Conservation (phyloP, 2,113 vertebrate species). For the Dasyornis broadbenti region DNA sequence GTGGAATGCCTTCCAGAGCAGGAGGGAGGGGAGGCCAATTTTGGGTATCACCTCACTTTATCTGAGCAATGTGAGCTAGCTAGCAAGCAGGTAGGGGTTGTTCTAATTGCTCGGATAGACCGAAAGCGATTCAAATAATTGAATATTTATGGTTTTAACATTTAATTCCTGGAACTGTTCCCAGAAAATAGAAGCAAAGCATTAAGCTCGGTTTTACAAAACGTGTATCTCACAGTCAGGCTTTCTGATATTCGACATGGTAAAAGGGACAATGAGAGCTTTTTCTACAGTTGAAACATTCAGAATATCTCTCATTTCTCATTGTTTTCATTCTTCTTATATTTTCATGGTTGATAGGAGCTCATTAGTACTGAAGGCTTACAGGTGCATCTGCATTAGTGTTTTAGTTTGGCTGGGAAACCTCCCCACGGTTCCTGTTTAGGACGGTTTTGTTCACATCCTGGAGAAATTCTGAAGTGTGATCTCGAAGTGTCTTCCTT, state of each 20-base stretch:
- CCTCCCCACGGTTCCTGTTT: not conserved
- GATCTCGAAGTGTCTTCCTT: not conserved
- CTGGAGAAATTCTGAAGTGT: not conserved
- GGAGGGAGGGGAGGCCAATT: not conserved
- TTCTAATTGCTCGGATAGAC: not conserved
- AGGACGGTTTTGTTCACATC: not conserved
- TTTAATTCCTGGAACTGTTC: not conserved
- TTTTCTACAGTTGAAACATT: not conserved
- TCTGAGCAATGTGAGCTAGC: not conserved
- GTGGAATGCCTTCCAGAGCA: not conserved
- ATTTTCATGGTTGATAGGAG: not conserved
- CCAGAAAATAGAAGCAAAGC: not conserved
- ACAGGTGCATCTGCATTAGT: not conserved
- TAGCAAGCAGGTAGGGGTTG: not conserved
- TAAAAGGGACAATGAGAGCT: not conserved
- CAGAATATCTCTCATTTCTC: not conserved
- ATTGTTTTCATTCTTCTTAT: not conserved
- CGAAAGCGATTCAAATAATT: not conserved
- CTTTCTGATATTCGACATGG: not conserved
- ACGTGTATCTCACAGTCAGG: not conserved
- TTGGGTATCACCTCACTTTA: not conserved
- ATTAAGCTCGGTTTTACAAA: not conserved
- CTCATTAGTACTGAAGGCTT: not conserved
- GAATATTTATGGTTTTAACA: not conserved
- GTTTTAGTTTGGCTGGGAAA: not conserved